phyloP scores from a whole-genome alignment of 2,888 invertebrate species.

The Drosophila rellima region DNA sequence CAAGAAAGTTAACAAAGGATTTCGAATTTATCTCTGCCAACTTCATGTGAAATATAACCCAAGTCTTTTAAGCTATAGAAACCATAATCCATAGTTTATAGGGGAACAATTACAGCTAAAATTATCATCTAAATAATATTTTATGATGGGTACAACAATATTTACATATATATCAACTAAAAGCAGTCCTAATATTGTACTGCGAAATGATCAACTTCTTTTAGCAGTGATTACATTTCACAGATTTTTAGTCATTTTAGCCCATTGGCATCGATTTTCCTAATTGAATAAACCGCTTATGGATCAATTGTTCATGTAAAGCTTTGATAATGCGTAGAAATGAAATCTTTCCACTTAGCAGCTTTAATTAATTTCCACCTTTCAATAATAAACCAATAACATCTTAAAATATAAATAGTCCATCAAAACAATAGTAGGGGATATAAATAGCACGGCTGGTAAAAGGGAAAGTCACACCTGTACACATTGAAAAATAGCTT shows the following conservation, averaged over 20 bases:
- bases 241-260: too few relatives aligned
- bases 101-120: not conserved
- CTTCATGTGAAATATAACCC: not conserved
- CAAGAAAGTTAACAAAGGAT: constrained; percentile 20
- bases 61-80: not conserved
- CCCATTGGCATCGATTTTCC: too few relatives aligned
- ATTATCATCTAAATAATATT: not conserved
- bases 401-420: not conserved
- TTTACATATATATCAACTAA: too few relatives aligned
- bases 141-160: not conserved
- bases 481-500: not conserved
- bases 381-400: not conserved
- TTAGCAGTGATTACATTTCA: too few relatives aligned
- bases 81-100: not conserved
- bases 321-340: too few relatives aligned
- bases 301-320: too few relatives aligned
- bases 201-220: too few relatives aligned
- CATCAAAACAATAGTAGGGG: not conserved
- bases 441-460: not conserved
- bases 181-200: too few relatives aligned
- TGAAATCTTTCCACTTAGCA: too few relatives aligned
- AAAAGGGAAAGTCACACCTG: not conserved
- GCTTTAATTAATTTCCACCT: not conserved
- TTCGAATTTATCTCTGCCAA: not conserved
- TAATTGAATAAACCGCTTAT: too few relatives aligned